phyloP scores from a whole-genome alignment of 2,797 vertebrate genomes.

The Numenius phaeopus region DNA sequence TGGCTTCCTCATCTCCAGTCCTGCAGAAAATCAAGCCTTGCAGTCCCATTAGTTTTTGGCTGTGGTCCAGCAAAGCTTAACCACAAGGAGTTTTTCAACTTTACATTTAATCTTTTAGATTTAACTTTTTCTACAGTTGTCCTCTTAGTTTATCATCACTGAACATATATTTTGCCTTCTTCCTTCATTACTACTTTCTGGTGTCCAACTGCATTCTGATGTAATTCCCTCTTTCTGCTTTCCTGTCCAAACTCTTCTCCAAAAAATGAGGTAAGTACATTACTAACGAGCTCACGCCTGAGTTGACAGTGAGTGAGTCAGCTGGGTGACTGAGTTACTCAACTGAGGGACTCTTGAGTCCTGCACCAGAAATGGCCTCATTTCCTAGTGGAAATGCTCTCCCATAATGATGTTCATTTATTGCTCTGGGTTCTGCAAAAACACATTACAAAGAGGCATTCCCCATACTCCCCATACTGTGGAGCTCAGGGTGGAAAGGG shows the following conservation, averaged over 20 bases:
- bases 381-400: constrained; percentile 5
- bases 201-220: background rate
- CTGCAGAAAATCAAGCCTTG: background rate
- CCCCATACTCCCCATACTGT: background rate
- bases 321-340: background rate
- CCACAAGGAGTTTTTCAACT: background rate
- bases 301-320: constrained; percentile 43
- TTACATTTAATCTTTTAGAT: background rate
- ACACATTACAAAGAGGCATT: background rate
- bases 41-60: background rate
- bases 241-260: background rate
- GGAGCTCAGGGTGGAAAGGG: background rate
- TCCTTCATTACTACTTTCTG: background rate
- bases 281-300: background rate
- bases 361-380: background rate
- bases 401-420: background rate
- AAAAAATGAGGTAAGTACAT: constrained; percentile 34
- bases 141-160: background rate
- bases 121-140: background rate
- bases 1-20: background rate
- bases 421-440: background rate
- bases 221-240: background rate
- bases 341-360: background rate
- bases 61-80: background rate
- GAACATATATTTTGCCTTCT: background rate